Percentiles rank a stretch among this genome's conserved stretches.
phyloP scores from a whole-genome alignment of 1,140 invertebrate genomes.

The Solenopsis invicta region DNA sequence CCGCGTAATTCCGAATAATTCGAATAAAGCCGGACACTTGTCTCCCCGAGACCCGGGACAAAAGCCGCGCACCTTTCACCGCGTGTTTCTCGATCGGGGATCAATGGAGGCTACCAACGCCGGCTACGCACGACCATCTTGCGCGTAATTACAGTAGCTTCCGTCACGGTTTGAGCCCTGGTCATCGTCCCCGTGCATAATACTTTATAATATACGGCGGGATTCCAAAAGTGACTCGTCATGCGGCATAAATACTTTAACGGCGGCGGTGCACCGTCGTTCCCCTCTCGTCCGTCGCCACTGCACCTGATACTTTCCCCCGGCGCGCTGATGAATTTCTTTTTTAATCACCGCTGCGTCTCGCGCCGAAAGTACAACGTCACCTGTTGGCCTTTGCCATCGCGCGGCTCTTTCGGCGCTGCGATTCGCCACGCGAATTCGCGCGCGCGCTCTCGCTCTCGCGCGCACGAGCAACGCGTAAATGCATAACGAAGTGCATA shows the following conservation, averaged over 20 bases:
- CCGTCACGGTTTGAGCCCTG: constrained; percentile 74
- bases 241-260: constrained; percentile 79
- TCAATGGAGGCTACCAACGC: constrained; percentile 60
- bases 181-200: constrained; percentile 75
- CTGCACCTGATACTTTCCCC: constrained; percentile 79
- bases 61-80: constrained; percentile 68
- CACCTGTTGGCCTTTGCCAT: constrained; percentile 68
- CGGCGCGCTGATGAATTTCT: constrained; percentile 75
- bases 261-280: constrained; percentile 69
- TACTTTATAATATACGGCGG: constrained; percentile 76
- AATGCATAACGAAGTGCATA: constrained; percentile 63
- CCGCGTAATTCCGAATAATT: constrained; percentile 56
- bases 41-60: constrained; percentile 37
- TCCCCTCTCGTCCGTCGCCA: constrained; percentile 57
- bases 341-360: constrained; percentile 73
- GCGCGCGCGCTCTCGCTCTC: constrained; percentile 33
- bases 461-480: constrained; percentile 40
- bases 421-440: constrained; percentile 76
- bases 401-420: constrained; percentile 57
- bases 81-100: constrained; percentile 69
- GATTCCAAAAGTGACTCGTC: constrained; percentile 82
- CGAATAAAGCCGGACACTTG: constrained; percentile 56
- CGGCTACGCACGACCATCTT: constrained; percentile 69
- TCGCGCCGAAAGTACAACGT: constrained; percentile 72
- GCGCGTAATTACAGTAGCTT: constrained; percentile 78